Evolutionary conservation across 2,888 invertebrate genomes (phyloP), one percentile per base, ranked within the genome.

Genomic region (Acronicta alni): DNA sequence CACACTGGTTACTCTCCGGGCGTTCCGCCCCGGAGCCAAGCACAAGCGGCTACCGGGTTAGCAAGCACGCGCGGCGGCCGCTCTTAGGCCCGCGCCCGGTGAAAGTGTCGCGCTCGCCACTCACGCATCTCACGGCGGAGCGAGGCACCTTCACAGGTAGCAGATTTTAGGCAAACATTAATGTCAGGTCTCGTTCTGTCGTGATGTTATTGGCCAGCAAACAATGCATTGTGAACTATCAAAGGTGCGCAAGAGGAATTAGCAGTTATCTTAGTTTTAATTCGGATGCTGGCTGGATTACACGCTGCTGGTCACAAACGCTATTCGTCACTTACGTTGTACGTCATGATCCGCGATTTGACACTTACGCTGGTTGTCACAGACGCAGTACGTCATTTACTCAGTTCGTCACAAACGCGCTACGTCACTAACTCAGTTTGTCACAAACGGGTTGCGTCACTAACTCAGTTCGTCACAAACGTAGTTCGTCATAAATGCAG

Each of bases 11-110:
- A 93, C 85, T 93, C 92, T 92, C 92, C 91, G 92, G 91, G 90
- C 88, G 77, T 82, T 80, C 70, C 75, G 88, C 87, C 91, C 92
- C 92, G 92, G 92, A 92, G 93, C 92, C 93, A 93, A 93, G 93
- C 93, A 81, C 83, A 93, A 93, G 93, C 93, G 92, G 92, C 93
- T 93, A 89, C 91, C 92, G 92, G 93, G 92, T 93, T 94, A 93
- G 89, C 87, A 92, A 92, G 93, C 93, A 77, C 74, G 86, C 88
- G 88, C 89, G 81, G 79, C 72, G 86, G 82, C 89, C 87, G 90
- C 79, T 84, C 84, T 76, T 56, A 84, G 89, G 89, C 85, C 84
- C 83, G 87, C 88, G 87, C 82, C 57, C 53, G 45, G 60, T 62
- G 65, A 61, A 62, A 54, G 56, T 63, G 16, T 32, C 46, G 46